Evolutionary conservation across 2,888 invertebrate genomes (phyloP).

Genomic region (Micoletzkya japonica): DNA sequence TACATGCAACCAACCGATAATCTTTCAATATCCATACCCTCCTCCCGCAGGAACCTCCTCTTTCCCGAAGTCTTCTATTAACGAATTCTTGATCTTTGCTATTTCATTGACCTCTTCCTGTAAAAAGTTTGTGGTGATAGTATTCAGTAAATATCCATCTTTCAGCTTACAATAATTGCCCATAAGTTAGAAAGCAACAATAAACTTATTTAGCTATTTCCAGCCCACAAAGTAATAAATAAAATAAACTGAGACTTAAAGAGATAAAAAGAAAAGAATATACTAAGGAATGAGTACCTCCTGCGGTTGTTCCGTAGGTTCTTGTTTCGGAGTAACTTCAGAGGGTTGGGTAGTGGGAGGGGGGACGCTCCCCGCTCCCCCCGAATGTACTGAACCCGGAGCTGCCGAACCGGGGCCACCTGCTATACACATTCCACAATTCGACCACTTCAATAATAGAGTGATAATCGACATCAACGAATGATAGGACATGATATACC

Average conservation of each 20-base stretch:
- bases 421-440: background rate
- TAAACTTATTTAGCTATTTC: background rate
- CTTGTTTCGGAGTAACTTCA: slow-evolving; percentile 18
- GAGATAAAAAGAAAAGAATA: background rate
- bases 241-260: background rate
- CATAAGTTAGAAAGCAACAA: background rate
- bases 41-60: background rate
- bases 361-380: slow-evolving; percentile 25
- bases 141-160: background rate
- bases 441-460: background rate
- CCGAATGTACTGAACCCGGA: slow-evolving; percentile 27
- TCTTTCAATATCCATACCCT: background rate
- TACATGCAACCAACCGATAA: background rate
- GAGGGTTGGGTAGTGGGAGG: background rate
- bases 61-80: slow-evolving; percentile 17
- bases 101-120: slow-evolving; percentile 16
- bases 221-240: background rate
- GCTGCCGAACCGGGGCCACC: slow-evolving; percentile 28
- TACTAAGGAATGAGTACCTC: background rate
- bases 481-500: slow-evolving; percentile 2
- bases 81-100: slow-evolving; percentile 19
- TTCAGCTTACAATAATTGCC: background rate
- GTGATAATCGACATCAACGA: background rate
- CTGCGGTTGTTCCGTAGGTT: slow-evolving; percentile 20
- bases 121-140: background rate